A percentile compares a stretch with the other conserved stretches of the same genome.
phyloP scores from a whole-genome alignment of 2,113 vertebrate genomes.

The Tachuris rubrigastra region DNA sequence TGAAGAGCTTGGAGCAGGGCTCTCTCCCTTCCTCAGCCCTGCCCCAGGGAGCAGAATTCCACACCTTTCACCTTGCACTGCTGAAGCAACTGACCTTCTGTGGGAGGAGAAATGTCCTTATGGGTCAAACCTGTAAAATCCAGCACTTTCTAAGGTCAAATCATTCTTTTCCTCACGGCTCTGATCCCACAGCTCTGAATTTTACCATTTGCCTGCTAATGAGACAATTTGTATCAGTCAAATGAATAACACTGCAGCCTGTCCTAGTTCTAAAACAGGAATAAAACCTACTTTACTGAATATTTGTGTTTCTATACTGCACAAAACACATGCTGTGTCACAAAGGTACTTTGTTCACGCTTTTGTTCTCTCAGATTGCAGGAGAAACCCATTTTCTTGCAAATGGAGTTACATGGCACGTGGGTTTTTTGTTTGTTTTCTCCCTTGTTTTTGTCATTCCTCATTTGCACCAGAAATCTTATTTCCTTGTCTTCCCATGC shows the following conservation, averaged over 20 bases:
- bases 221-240: not conserved
- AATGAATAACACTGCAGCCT: not conserved
- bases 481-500: conserved; percentile 49
- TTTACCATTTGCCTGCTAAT: not conserved
- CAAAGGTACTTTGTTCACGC: not conserved
- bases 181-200: not conserved
- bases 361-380: conserved; percentile 9
- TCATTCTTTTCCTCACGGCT: not conserved
- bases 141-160: not conserved
- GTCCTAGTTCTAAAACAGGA: not conserved
- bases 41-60: not conserved
- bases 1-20: not conserved
- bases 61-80: not conserved
- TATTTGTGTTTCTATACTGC: not conserved
- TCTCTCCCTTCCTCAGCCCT: not conserved
- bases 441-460: conserved; percentile 40
- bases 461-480: conserved; percentile 53
- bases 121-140: not conserved
- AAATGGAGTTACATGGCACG: conserved; percentile 31
- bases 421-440: not conserved
- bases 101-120: not conserved
- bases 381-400: conserved; percentile 25
- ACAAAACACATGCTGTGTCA: not conserved
- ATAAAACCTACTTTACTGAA: not conserved
- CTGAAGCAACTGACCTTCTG: not conserved